phyloP scores from a whole-genome alignment of 1,140 invertebrate genomes.

The Diachasma alloeum region DNA sequence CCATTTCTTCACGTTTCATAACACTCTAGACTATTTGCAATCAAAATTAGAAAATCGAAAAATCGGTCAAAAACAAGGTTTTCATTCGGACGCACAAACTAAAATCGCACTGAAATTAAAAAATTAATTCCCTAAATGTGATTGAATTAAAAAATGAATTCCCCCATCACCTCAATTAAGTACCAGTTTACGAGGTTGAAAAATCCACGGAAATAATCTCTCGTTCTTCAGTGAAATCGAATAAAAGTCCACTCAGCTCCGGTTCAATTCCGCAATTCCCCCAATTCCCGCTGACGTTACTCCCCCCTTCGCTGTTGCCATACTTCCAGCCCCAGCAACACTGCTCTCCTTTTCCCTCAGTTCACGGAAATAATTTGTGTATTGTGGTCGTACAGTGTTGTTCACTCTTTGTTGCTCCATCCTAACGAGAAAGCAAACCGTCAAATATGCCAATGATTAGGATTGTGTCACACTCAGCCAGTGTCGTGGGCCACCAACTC shows the following conservation, averaged over 20 bases:
- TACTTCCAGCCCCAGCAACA: not conserved
- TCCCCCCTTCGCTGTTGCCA: not conserved
- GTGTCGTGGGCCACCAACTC: constrained; percentile 21
- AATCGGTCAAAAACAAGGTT: too few species aligned
- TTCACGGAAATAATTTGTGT: not conserved
- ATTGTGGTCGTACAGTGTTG: not conserved
- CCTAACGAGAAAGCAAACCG: not conserved
- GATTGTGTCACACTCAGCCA: constrained; percentile 18
- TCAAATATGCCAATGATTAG: constrained; percentile 26
- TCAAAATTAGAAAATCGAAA: too few species aligned
- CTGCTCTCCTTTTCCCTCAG: not conserved
- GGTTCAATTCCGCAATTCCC: not conserved
- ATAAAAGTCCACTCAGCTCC: not conserved
- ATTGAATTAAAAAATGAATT: too few species aligned
- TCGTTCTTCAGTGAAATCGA: too few species aligned
- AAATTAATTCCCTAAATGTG: too few species aligned
- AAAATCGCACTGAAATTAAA: too few species aligned
- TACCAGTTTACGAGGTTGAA: too few species aligned
- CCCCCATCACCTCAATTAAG: too few species aligned
- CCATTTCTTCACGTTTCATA: too few species aligned
- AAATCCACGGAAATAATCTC: too few species aligned
- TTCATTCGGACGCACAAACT: too few species aligned
- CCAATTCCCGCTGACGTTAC: not conserved
- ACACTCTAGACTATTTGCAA: too few species aligned
- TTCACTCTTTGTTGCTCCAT: not conserved